phyloP scores from a whole-genome alignment of 2,888 invertebrate species.

The Perizoma affinitatum region DNA sequence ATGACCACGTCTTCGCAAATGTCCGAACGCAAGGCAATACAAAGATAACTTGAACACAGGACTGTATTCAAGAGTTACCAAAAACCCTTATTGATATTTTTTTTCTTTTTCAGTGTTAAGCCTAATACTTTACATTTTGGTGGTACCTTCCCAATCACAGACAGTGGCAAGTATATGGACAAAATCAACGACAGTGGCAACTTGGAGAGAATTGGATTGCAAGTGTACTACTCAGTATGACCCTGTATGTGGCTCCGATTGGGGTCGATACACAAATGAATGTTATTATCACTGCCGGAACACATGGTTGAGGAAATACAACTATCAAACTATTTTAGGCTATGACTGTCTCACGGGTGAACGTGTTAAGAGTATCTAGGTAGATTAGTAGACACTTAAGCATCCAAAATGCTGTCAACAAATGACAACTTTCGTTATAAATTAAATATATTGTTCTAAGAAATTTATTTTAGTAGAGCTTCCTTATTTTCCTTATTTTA shows the following conservation, averaged over 20 bases:
- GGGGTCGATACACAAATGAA: constrained; percentile 45
- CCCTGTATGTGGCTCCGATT: constrained; percentile 52
- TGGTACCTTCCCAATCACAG: constrained; percentile 10
- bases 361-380: constrained; percentile 17
- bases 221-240: constrained; percentile 52
- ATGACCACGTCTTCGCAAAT: too few relatives aligned
- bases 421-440: not conserved
- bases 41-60: too few relatives aligned
- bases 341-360: constrained; percentile 43
- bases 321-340: constrained; percentile 28
- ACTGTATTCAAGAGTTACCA: too few relatives aligned
- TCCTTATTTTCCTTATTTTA: not conserved
- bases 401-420: too few relatives aligned
- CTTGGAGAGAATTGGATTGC: constrained; percentile 44
- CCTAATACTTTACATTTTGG: constrained; percentile 9
- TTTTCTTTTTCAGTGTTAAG: constrained; percentile 17
- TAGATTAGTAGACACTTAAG: not conserved
- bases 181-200: constrained; percentile 3
- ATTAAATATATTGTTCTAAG: not conserved
- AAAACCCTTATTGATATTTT: too few relatives aligned
- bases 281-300: constrained; percentile 50
- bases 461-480: not conserved
- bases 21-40: too few relatives aligned
- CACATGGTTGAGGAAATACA: constrained; percentile 36
- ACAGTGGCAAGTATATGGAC: not conserved